Evolutionary conservation across 1,140 invertebrate species (phyloP).

Genomic region (Notospermus geniculatus): DNA sequence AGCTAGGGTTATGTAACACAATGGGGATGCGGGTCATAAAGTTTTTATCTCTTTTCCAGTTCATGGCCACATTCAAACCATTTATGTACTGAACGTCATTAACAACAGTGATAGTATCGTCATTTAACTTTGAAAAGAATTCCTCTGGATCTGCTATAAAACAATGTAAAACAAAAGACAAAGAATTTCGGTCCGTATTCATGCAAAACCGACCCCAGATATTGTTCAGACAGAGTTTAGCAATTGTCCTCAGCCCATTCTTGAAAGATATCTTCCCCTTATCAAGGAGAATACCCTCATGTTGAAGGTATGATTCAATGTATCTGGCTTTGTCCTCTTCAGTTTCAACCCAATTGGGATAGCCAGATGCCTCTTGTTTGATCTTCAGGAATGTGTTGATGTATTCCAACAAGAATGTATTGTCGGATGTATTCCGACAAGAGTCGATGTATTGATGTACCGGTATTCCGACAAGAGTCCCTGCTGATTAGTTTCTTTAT

Average conservation of each 20-base stretch:
- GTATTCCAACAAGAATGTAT: no score
- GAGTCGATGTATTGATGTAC: no score
- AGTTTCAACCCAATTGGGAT: conserved; percentile 21
- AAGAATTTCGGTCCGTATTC: conserved; percentile 31
- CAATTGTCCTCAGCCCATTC: conserved; percentile 31
- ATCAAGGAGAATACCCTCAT: conserved; percentile 49
- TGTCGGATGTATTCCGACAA: no score
- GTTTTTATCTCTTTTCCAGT: no score
- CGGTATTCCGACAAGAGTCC: not conserved
- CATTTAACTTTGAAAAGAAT: conserved; percentile 38
- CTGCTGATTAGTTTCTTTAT: not conserved
- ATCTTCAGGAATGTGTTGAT: conserved; percentile 31
- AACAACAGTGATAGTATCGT: conserved; percentile 23
- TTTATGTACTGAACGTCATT: conserved; percentile 22
- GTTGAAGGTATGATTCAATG: conserved; percentile 40
- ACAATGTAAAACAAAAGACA: conserved; percentile 34
- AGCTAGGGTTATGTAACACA: no score
- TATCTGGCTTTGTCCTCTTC: conserved; percentile 30
- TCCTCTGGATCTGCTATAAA: conserved; percentile 20
- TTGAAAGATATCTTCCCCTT: conserved; percentile 44
- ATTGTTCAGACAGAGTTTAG: conserved; percentile 33
- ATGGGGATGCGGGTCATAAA: no score
- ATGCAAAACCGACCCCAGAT: conserved; percentile 37
- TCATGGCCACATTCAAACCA: conserved; percentile 18
- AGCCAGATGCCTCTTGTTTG: conserved; percentile 31